Conservation (phyloP, 2,888 invertebrate species). For the Acanthosepion lycidas region DNA sequence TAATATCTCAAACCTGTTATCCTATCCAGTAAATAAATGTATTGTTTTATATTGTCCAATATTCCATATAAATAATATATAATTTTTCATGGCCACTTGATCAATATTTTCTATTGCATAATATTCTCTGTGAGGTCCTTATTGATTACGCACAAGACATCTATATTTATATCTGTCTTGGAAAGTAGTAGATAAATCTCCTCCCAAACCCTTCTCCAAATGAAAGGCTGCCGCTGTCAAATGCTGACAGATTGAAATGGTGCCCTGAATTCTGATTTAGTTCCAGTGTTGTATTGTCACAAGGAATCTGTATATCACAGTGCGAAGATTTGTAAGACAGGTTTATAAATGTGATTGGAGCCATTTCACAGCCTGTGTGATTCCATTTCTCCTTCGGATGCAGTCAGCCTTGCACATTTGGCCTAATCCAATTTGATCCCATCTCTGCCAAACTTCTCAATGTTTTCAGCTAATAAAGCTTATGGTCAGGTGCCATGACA, state of each 20-base stretch:
- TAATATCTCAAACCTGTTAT: too few species aligned
- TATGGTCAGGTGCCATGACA: background rate
- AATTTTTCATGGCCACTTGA: background rate
- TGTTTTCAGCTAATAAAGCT: background rate
- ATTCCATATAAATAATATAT: background rate
- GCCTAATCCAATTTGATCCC: background rate
- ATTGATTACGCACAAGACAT: background rate
- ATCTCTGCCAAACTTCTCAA: background rate
- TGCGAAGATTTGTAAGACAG: background rate
- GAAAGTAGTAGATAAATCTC: background rate
- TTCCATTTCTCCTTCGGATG: background rate
- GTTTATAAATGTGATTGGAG: background rate
- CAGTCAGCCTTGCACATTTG: background rate
- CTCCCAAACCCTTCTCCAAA: background rate
- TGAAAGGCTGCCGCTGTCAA: background rate
- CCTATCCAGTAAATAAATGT: background rate
- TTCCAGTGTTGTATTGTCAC: background rate
- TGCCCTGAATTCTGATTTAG: background rate
- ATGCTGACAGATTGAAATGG: background rate
- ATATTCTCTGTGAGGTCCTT: background rate
- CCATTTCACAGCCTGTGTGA: background rate
- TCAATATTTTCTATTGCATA: background rate
- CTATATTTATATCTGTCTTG: background rate
- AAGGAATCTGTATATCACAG: background rate
- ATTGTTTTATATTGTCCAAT: background rate